Base-by-base conservation (phyloP, 1,140 invertebrate genomes). In the Nylanderia fulva region DNA sequence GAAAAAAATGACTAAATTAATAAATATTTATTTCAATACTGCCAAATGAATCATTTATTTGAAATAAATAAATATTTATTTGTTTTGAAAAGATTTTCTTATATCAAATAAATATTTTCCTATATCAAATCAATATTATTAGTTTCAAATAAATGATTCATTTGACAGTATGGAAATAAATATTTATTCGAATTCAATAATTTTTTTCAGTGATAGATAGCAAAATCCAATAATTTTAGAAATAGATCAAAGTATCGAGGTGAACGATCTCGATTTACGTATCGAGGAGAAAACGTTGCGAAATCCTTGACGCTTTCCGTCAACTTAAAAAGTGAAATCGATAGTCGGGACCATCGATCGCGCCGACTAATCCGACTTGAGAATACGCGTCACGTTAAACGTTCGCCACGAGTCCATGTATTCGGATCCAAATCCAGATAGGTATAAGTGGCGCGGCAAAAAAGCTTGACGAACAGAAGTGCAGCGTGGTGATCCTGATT, bases 361-460 rank as follows among this genome's bases (percentile, higher is more conserved):
- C 36, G 64, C 18, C 18, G 52, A 36, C 52, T 82, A 82, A 82
- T 71, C 77, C 77, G 54, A 72, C 77, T 71, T 72, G 66, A 82
- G 77, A 72, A 72, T 58, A 58, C 21, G 66, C 66, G 66, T 80
- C 77, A 24, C 48, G 77, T 80, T 71, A 66, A 27, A 58, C n/a
- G n/a, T 64, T 39, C 29, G 58, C 60, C 74, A 60, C 58, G 74
- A 60, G 54, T 61, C n/a, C 36, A 9, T 42, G 54, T 64, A 63
- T 77, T 69, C 76, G 48, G 69, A 69, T 80, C 33, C 36, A 42
- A 69, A 60, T 80, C 64, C 52, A 71, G 52, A 80, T 69, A n/a
- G 64, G 36, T 71, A 71, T 80, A 80, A 80, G 77, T 80, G 64
- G 64, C 13, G 13, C n/a, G 42, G 18, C 13, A 42, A 58, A 56